Percentiles rank a stretch among this genome's conserved stretches.
phyloP scores from a whole-genome alignment of 1,140 invertebrate genomes.

The Sipha flava region DNA sequence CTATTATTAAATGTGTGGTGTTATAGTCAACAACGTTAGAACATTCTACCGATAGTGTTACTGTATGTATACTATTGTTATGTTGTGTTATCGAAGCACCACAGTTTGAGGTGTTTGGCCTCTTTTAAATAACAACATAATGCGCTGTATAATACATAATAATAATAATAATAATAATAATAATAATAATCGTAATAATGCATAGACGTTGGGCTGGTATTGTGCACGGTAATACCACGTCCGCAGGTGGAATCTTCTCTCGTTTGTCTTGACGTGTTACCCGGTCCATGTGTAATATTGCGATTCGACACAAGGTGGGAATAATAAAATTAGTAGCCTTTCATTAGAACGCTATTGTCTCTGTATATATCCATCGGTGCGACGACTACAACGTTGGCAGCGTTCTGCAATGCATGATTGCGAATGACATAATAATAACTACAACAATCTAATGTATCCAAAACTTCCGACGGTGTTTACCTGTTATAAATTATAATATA shows the following conservation, averaged over 20 bases:
- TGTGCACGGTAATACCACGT: not conserved
- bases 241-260: not conserved
- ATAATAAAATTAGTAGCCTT: not conserved
- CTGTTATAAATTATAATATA: too few species aligned
- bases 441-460: too few species aligned
- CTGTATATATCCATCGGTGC: not conserved
- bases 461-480: too few species aligned
- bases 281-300: not conserved
- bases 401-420: too few species aligned
- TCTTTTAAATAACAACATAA: not conserved
- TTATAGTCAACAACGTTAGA: too few species aligned
- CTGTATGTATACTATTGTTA: not conserved
- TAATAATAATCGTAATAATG: not conserved
- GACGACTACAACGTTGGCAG: too few species aligned
- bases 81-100: too few species aligned
- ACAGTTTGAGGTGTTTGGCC: not conserved
- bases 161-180: not conserved
- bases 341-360: not conserved
- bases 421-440: too few species aligned
- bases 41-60: too few species aligned
- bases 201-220: not conserved
- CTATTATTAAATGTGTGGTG: too few species aligned
- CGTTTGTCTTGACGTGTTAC: too few species aligned
- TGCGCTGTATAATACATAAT: too few species aligned
- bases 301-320: not conserved